Conservation (phyloP, 2,888 invertebrate genomes). For the Cabera pusaria region DNA sequence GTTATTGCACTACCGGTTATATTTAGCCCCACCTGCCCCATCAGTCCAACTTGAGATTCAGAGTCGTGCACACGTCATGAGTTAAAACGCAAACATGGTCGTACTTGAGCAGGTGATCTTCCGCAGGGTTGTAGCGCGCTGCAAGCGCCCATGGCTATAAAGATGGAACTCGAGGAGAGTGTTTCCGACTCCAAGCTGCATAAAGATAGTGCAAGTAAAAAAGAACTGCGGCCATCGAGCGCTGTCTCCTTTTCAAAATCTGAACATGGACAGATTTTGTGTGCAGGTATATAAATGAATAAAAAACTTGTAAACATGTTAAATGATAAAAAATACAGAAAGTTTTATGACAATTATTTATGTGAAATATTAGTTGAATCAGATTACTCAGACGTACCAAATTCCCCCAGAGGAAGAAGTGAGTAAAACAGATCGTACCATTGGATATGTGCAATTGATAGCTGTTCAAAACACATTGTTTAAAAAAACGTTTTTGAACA, state of each 20-base stretch:
- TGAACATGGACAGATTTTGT: slow-evolving; percentile 69
- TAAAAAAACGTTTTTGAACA: background rate
- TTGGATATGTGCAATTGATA: background rate
- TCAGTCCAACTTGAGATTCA: slow-evolving; percentile 56
- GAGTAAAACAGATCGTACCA: slow-evolving; percentile 10
- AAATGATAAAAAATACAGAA: slow-evolving; percentile 15
- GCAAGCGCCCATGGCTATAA: slow-evolving; percentile 69
- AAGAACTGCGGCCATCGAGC: slow-evolving; percentile 69
- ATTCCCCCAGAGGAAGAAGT: slow-evolving; percentile 14
- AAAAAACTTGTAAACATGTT: slow-evolving; percentile 10
- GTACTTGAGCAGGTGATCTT: slow-evolving; percentile 40
- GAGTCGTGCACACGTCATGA: slow-evolving; percentile 51
- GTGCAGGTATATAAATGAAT: slow-evolving; percentile 16
- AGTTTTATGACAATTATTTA: slow-evolving; percentile 16
- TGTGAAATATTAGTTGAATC: slow-evolving; percentile 15
- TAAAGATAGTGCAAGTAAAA: slow-evolving; percentile 67
- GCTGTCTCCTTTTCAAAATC: slow-evolving; percentile 72
- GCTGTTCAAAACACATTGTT: background rate
- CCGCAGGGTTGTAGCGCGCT: slow-evolving; percentile 55
- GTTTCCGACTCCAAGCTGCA: slow-evolving; percentile 75
- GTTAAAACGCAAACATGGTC: slow-evolving; percentile 39
- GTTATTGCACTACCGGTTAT: slow-evolving; percentile 77
- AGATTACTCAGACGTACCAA: slow-evolving; percentile 13
- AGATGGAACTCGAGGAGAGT: slow-evolving; percentile 75
- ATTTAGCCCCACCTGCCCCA: slow-evolving; percentile 57